A percentile compares a stretch with the other conserved stretches of the same genome.
phyloP scores from a whole-genome alignment of 2,113 vertebrate genomes.

The Seriola dumerili region DNA sequence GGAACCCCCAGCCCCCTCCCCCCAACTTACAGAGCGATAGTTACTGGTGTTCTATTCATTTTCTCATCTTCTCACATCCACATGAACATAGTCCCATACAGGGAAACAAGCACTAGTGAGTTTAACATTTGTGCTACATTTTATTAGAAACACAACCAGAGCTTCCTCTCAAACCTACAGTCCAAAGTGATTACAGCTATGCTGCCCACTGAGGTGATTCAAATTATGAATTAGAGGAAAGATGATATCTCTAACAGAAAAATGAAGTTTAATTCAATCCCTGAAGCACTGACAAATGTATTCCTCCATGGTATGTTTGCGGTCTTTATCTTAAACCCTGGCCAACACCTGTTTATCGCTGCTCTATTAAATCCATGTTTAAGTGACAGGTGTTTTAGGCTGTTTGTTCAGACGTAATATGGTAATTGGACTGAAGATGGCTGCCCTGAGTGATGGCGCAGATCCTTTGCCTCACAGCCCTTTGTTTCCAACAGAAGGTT shows the following conservation, averaged over 20 bases:
- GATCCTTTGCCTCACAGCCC: slow-evolving; percentile 31
- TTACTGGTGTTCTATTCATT: not conserved
- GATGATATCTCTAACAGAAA: slow-evolving; percentile 16
- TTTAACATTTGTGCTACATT: not conserved
- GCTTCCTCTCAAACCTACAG: slow-evolving; percentile 14
- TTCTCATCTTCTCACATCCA: not conserved
- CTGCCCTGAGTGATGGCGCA: slow-evolving; percentile 58
- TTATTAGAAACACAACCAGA: not conserved
- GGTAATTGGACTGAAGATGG: slow-evolving; percentile 62
- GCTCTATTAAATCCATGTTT: slow-evolving; percentile 30
- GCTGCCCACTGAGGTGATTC: slow-evolving; percentile 13
- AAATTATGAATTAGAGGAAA: slow-evolving; percentile 20
- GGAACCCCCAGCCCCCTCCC: not conserved
- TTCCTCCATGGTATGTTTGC: slow-evolving; percentile 8
- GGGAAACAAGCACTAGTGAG: not conserved
- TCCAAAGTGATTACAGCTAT: slow-evolving; percentile 24
- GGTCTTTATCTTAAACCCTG: slow-evolving; percentile 33
- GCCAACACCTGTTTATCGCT: slow-evolving; percentile 8
- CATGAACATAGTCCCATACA: not conserved
- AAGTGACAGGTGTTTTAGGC: slow-evolving; percentile 65
- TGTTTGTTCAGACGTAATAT: slow-evolving; percentile 65
- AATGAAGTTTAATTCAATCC: not conserved
- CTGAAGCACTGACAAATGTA: slow-evolving; percentile 12
- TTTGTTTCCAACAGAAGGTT: slow-evolving; percentile 68
- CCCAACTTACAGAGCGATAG: no score